A percentile compares a stretch with the other conserved stretches of the same genome.
phyloP scores from a whole-genome alignment of 2,797 vertebrate species.

The Helicolenus hilgendorfi region DNA sequence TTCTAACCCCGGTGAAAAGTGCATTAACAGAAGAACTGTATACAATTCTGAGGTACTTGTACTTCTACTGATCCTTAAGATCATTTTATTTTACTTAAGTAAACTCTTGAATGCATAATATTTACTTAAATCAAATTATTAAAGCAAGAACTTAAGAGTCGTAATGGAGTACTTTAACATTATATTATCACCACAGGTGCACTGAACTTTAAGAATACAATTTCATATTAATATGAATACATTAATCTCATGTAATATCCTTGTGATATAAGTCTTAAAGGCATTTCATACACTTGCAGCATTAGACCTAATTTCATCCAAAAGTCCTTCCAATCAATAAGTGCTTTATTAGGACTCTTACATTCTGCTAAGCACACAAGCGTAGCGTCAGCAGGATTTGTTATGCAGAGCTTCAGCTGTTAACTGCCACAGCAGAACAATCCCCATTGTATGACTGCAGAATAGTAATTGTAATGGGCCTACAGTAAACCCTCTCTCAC shows the following conservation, averaged over 20 bases:
- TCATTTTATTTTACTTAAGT: background rate
- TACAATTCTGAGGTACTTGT: background rate
- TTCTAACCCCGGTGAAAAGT: background rate
- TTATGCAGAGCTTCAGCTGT: slow-evolving; percentile 57
- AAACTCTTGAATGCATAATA: background rate
- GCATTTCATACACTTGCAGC: background rate
- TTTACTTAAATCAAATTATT: background rate
- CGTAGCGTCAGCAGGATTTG: slow-evolving; percentile 69
- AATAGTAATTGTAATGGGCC: slow-evolving; percentile 53
- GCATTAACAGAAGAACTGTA: background rate
- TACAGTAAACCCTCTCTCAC: slow-evolving; percentile 48
- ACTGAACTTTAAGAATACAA: background rate
- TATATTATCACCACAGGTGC: no score
- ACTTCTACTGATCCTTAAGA: no score
- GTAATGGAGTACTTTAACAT: background rate
- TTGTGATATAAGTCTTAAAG: background rate
- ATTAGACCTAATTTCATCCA: slow-evolving; percentile 24
- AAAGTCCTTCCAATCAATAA: slow-evolving; percentile 49
- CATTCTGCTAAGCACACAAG: slow-evolving; percentile 43
- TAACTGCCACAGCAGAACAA: slow-evolving; percentile 58
- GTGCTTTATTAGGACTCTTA: slow-evolving; percentile 57
- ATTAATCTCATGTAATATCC: background rate
- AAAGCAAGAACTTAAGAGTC: background rate
- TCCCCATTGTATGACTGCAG: slow-evolving; percentile 53
- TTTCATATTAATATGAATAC: background rate